Evolutionary conservation across 2,888 invertebrate species (phyloP).

Genomic region (Oeneis ivallda): DNA sequence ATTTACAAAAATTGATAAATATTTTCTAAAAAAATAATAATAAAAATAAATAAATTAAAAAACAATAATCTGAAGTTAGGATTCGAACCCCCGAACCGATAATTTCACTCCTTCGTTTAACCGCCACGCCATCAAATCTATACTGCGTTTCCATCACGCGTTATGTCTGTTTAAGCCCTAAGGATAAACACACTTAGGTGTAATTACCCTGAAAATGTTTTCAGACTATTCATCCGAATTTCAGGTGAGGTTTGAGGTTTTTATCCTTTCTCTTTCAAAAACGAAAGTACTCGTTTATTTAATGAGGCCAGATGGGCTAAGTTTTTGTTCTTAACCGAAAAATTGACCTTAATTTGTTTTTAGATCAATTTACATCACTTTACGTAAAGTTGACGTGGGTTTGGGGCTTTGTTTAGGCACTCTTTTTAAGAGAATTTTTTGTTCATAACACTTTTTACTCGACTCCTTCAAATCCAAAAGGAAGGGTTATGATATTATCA

Average conservation of each 20-base stretch:
- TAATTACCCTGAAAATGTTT: conserved; percentile 26
- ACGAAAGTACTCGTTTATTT: not conserved
- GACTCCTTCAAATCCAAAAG: no score
- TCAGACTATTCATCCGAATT: conserved; percentile 22
- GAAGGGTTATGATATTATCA: no score
- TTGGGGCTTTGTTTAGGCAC: not conserved
- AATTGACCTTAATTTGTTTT: conserved; percentile 1
- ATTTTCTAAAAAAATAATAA: no score
- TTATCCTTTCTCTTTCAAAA: conserved; percentile 17
- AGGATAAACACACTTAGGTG: conserved; percentile 2
- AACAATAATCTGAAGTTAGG: no score
- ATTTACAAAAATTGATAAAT: no score
- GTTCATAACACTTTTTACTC: no score
- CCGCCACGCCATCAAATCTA: no score
- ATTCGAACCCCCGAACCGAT: no score
- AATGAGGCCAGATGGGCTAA: not conserved
- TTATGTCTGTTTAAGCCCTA: not conserved
- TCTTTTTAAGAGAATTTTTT: not conserved
- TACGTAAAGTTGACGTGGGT: not conserved
- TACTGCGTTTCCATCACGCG: not conserved
- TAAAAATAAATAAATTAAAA: no score
- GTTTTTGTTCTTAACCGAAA: conserved; percentile 9
- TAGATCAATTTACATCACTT: not conserved
- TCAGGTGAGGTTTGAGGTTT: conserved; percentile 22
- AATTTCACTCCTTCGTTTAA: no score